These are phyloP conservation scores for Piscicola geometra DNA, from an alignment of 2,888 invertebrate species.

Conservation along the genomic window DNA sequence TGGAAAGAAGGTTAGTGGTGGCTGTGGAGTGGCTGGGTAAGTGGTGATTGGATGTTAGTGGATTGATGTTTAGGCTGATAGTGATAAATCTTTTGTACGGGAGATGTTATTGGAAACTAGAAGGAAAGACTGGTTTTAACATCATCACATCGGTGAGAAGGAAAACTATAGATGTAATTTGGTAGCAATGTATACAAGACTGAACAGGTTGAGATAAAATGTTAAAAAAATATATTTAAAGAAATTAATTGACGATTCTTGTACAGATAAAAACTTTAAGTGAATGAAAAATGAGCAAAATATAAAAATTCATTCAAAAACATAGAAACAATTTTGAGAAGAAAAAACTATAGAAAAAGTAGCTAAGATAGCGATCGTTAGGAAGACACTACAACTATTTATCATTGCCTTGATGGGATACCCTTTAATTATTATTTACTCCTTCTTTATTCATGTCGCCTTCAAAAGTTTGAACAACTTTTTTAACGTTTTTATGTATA, in stretches of 20 bases:
- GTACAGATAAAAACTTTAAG: no score
- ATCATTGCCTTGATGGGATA: neutral
- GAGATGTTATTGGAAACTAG: no score
- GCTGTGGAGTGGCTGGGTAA: no score
- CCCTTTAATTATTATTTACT: neutral
- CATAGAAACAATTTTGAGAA: neutral
- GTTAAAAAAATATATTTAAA: neutral
- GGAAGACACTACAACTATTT: neutral
- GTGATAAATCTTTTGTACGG: no score
- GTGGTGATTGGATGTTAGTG: no score
- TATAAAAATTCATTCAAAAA: neutral
- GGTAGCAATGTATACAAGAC: no score
- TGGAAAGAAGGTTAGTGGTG: neutral
- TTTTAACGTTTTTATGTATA: neutral
- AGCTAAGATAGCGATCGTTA: neutral
- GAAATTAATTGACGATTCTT: neutral
- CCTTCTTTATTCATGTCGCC: no score
- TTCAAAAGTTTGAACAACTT: no score
- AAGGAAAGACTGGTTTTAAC: no score
- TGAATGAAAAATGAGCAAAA: no score
- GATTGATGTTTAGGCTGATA: no score
- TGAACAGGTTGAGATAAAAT: neutral
- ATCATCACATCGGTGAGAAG: neutral
- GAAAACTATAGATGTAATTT: neutral
- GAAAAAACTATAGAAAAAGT: neutral